Percentiles rank a stretch among this genome's conserved stretches.
phyloP scores from a whole-genome alignment of 2,113 vertebrate species.

The Eptesicus fuscus region DNA sequence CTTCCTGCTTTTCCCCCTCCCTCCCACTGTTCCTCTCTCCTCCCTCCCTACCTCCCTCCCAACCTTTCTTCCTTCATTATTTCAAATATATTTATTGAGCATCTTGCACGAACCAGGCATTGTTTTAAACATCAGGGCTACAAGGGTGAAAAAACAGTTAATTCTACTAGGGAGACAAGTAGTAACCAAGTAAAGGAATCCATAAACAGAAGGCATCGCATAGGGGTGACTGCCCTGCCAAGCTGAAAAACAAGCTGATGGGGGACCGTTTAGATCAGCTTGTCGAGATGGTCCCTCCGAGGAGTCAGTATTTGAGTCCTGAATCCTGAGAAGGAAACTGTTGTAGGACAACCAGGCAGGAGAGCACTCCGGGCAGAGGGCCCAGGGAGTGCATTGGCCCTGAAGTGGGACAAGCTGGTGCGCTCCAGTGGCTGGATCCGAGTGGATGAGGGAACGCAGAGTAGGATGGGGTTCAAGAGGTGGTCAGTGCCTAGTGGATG shows the following conservation, averaged over 20 bases:
- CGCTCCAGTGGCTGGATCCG: neutral
- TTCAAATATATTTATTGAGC: neutral
- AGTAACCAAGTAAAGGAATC: neutral
- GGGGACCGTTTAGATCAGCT: neutral
- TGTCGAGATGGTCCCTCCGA: neutral
- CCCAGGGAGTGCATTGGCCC: neutral
- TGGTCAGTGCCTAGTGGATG: neutral
- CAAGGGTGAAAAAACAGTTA: neutral
- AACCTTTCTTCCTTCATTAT: neutral
- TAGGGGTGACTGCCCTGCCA: neutral
- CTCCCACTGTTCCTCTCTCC: fast-evolving
- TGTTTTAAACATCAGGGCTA: neutral
- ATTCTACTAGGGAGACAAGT: neutral
- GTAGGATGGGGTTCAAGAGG: neutral
- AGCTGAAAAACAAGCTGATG: neutral
- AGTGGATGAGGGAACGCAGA: too few relatives aligned
- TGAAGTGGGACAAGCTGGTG: too few relatives aligned
- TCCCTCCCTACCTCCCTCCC: neutral
- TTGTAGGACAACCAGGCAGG: neutral
- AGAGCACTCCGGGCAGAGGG: neutral
- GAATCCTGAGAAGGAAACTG: neutral
- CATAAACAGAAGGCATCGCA: neutral
- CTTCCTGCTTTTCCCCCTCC: neutral
- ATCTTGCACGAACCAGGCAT: neutral
- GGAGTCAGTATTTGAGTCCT: neutral